Evolutionary conservation across 2,113 vertebrate genomes (phyloP), one percentile per base, ranked within the genome.

Genomic region (Rhinogobius similis): DNA sequence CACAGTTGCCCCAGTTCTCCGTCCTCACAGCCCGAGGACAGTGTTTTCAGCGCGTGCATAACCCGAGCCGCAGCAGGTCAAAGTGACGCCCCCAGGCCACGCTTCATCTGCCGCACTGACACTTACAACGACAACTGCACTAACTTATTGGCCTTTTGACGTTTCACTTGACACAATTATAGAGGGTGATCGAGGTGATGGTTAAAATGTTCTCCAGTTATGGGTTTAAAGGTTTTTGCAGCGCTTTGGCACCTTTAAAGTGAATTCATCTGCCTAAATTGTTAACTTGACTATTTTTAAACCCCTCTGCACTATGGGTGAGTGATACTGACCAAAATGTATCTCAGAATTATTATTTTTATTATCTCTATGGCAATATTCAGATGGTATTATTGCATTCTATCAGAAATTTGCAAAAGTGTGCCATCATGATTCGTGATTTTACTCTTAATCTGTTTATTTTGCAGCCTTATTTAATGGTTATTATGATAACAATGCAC

Each of bases 21-120:
- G 24, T 4, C 58, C 36, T 62, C 12, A 32, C n/a, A 16, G 29
- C 41, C 41, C 32, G 39, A 20, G 13, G 62, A 56, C 71, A 39
- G 18, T 16, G 39, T 71, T 65, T 68, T 72, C 53, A 55, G 27
- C 27, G 55, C 44, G 20, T 65, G 38, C 75, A 56, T 68, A 75
- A 58, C 64, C 70, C 55, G 52, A 23, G 63, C 41, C 50, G 41
- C 62, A 56, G 27, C 67, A 36, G 66, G 62, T 55, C 44, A 68
- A 55, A 27, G 58, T 53, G 67, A 50, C 39, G 32, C 39, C 71
- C 62, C 48, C 16, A 0, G 67, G 71, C n/a, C n/a, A 64, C 24
- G 10, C 6, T 75, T 62, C 53, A 78, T 82, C 68, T 75, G 58
- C 61, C 39, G 38, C 72, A 41, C 29, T 69, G 67, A 82, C 64